Base-by-base conservation (phyloP, 2,113 vertebrate genomes). In the Solea solea region DNA sequence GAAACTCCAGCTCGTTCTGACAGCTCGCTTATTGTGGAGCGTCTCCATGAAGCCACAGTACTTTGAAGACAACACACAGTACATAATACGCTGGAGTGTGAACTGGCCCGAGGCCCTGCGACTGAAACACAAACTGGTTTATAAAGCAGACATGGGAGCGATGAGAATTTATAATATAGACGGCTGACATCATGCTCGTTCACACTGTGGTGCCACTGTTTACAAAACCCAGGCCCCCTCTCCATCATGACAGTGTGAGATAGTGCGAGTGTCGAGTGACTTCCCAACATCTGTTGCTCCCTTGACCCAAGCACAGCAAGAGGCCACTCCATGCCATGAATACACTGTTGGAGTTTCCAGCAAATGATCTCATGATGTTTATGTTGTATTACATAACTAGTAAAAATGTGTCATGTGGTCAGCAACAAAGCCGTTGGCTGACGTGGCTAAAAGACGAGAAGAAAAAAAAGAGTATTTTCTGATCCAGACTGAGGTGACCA, bases 61-160 rank as follows among this genome's bases (percentile, higher is more conserved):
- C 83, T 89, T 90, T 86, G 78, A 88, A 89, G 74, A 82, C 68
- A 72, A 73, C 15, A 39, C 39, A 39, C 28, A 34, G 12, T 15
- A 71, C 70, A 63, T 34, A 75, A 76, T 58, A 74, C 77, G 65
- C 70, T 69, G 28, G 46, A 44, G 42, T 60, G 69, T 25, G 59
- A 88, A 45, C 12, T 42, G 68, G 72, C 81, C 76, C 25, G 44
- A 64, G 41, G 76, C 59, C 58, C 51, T 39, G 8, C 0, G 11
- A 28, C 55, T 74, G 74, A 80, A 90, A 86, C 74, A 50, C 49
- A 64, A 91, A 78, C 68, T 15, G 5, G 53, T 70, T 77, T 72
- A 62, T 51, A 53, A 56, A 72, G 25, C 44, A 3, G 14, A 75
- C 51, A 77, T 69, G 15, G 74, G 21, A 21, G 21, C 21, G 68